Conservation (phyloP, 1,140 invertebrate species). For the Tetragnatha versicolor region DNA sequence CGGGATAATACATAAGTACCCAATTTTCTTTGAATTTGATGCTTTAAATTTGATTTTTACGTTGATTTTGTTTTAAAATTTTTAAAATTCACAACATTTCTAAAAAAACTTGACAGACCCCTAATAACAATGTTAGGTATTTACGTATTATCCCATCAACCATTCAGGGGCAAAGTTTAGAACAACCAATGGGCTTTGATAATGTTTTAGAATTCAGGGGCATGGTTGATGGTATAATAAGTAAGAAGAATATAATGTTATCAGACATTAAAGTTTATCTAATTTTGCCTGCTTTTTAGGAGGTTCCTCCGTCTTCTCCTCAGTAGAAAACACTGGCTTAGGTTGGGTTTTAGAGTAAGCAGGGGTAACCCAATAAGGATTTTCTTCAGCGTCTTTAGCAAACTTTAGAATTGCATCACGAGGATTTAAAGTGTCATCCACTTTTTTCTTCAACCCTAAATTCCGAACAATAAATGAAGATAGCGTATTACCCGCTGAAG, state of each 20-base stretch:
- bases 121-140: too few species aligned
- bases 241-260: neutral
- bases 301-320: conserved; percentile 64
- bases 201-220: too few species aligned
- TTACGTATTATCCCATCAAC: too few species aligned
- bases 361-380: conserved; percentile 95
- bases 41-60: too few species aligned
- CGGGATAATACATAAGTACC: too few species aligned
- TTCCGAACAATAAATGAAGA: conserved; percentile 97
- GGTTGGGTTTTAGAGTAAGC: conserved; percentile 89
- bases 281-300: conserved; percentile 65
- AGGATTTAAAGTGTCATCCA: conserved; percentile 95
- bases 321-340: conserved; percentile 73
- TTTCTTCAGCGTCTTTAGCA: conserved; percentile 94
- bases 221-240: too few species aligned
- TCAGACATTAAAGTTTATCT: neutral
- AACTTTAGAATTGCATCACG: conserved; percentile 95
- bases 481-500: conserved; percentile 92
- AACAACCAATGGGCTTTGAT: too few species aligned
- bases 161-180: too few species aligned
- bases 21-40: too few species aligned
- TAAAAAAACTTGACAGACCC: too few species aligned
- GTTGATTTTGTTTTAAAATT: too few species aligned
- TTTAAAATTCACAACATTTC: too few species aligned
- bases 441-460: conserved; percentile 85